Base-by-base conservation (phyloP, 2,113 vertebrate genomes). In the Poicephalus meyeri region DNA sequence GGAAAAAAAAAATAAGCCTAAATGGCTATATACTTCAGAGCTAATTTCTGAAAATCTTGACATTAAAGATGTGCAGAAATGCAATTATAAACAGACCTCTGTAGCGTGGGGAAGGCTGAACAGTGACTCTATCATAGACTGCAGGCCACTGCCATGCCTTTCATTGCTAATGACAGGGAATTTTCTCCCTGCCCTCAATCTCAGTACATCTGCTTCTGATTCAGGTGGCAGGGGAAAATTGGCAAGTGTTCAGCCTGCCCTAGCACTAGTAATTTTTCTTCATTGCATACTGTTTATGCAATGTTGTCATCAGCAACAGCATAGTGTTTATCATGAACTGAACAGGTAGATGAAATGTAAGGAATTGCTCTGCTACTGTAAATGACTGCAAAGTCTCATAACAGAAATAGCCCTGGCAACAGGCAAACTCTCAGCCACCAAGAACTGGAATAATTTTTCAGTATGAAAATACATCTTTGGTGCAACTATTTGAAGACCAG, bases 141-240 rank as follows among this genome's bases (percentile, higher is more conserved):
- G 24, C 18, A 37, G 53, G 46, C 53, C 37, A 88, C 12, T 61
- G 56, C 47, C 35, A 17, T 16, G n/a, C 49, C 25, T 69, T 65
- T 39, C 63, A 28, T 8, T 61, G 74, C 63, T 82, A 44, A 35
- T 23, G 58, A 58, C 26, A 63, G 16, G 20, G 81, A 85, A 37
- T 56, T 90, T 82, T 82, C 49, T 41, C 58, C 86, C 46, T 23
- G 19, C 37, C 53, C 64, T 91, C 65, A 74, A 0, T 58, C 61
- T 89, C 66, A 61, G 26, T 35, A 60, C 88, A 65, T 94, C 86
- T 94, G 88, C 55, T 90, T 90, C 71, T 60, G 68, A 81, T 94
- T 95, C 94, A 91, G 80, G 73, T 84, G 80, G 42, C 72, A 84
- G 31, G 11, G 55, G 13, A 68, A 88, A 74, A 56, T 0, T 68